Evolutionary conservation across 2,888 invertebrate species (phyloP).

Genomic region (Notocelia uddmanniana): DNA sequence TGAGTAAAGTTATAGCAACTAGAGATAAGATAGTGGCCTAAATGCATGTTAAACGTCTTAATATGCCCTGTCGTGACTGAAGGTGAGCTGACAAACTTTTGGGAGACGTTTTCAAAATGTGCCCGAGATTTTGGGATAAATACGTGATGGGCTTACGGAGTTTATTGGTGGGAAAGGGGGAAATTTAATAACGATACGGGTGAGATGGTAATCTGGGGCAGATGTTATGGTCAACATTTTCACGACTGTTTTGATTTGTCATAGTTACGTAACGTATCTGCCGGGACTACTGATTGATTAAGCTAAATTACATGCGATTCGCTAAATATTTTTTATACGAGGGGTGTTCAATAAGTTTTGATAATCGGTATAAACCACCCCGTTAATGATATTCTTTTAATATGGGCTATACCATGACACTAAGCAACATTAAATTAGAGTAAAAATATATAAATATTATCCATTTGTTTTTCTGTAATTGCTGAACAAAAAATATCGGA

Average conservation of each 20-base stretch:
- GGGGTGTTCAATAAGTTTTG: no score
- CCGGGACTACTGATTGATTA: conserved; percentile 1
- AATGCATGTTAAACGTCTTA: conserved; percentile 85
- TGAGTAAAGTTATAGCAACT: conserved; percentile 80
- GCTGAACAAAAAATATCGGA: no score
- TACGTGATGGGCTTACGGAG: conserved; percentile 77
- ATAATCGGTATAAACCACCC: no score
- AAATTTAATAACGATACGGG: conserved; percentile 56
- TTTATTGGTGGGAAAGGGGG: conserved; percentile 73
- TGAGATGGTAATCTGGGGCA: conserved; percentile 54
- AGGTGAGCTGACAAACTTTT: conserved; percentile 80
- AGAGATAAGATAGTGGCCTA: conserved; percentile 83
- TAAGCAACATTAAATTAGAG: no score
- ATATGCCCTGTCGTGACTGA: conserved; percentile 82
- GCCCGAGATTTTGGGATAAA: conserved; percentile 73
- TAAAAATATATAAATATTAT: no score
- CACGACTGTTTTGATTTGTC: conserved; percentile 17
- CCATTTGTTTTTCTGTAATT: no score
- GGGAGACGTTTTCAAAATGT: conserved; percentile 73
- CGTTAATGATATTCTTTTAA: no score
- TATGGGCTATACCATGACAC: no score
- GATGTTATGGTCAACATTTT: conserved; percentile 27
- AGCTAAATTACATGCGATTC: background rate
- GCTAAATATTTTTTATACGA: background rate
- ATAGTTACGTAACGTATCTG: background rate